Evolutionary conservation across 1,140 invertebrate species (phyloP).

Genomic region (Drosophila persimilis): DNA sequence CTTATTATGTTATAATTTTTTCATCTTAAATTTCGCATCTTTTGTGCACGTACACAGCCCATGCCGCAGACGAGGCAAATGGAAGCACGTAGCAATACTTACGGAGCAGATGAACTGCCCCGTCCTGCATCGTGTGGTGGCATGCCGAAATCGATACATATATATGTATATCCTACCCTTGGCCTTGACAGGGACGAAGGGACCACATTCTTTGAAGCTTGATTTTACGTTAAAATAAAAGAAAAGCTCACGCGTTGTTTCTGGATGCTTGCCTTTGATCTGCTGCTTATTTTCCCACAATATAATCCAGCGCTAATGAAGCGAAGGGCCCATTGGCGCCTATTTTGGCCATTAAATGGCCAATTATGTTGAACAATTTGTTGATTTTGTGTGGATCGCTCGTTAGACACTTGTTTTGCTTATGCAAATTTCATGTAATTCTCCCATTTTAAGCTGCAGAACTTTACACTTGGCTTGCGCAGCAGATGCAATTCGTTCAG

Average conservation of each 20-base stretch:
- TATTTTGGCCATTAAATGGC: too few relatives aligned
- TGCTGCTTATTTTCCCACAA: conserved; percentile 1
- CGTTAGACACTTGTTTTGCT: too few relatives aligned
- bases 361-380: too few relatives aligned
- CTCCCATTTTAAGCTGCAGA: too few relatives aligned
- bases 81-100: conserved; percentile 46
- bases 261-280: background rate
- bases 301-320: too few relatives aligned
- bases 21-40: conserved; percentile 24
- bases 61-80: conserved; percentile 14
- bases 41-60: conserved; percentile 29
- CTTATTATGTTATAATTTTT: background rate
- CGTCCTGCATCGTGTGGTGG: background rate
- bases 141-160: background rate
- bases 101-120: conserved; percentile 6
- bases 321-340: too few relatives aligned
- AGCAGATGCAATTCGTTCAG: too few relatives aligned
- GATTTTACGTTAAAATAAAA: too few relatives aligned
- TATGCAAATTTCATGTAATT: background rate
- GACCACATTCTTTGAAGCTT: too few relatives aligned
- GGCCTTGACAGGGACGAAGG: background rate
- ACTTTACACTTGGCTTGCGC: too few relatives aligned
- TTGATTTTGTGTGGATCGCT: too few relatives aligned
- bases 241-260: background rate
- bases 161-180: background rate